Evolutionary conservation across 2,113 vertebrate genomes (phyloP).

Genomic region (Pygoscelis antarcticus): DNA sequence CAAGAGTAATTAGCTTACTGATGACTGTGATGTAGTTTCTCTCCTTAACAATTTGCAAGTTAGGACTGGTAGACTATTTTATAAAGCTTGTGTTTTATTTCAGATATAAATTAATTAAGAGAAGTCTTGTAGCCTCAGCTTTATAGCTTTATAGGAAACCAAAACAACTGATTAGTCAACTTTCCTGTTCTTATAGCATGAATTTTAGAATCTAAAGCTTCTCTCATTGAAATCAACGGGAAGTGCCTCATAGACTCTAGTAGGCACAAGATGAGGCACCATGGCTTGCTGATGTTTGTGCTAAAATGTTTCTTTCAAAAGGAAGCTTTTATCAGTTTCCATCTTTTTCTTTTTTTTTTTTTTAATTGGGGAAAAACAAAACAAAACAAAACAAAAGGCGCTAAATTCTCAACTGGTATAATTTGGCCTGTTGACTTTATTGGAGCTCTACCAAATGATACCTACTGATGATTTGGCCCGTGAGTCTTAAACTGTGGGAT

Average conservation of each 20-base stretch:
- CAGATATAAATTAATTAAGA: background rate
- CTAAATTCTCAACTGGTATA: background rate
- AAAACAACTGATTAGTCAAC: background rate
- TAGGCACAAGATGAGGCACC: background rate
- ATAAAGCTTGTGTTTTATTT: background rate
- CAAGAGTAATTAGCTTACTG: background rate
- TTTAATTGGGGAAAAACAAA: background rate
- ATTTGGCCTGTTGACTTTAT: background rate
- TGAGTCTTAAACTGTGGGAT: slow-evolving; percentile 14
- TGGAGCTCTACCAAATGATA: background rate
- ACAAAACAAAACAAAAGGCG: background rate
- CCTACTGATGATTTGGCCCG: background rate
- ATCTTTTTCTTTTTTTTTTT: background rate
- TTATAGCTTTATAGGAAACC: background rate
- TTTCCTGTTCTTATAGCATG: background rate
- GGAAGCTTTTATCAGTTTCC: background rate
- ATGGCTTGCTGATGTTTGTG: background rate
- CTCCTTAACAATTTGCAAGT: background rate
- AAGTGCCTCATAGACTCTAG: background rate
- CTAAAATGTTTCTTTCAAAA: background rate
- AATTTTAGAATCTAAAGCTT: background rate
- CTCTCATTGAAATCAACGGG: background rate
- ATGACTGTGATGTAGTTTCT: background rate
- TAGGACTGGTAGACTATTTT: background rate
- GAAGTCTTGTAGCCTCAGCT: background rate